Base-by-base conservation (phyloP, 2,888 invertebrate species). In the Luperina nickerlii region DNA sequence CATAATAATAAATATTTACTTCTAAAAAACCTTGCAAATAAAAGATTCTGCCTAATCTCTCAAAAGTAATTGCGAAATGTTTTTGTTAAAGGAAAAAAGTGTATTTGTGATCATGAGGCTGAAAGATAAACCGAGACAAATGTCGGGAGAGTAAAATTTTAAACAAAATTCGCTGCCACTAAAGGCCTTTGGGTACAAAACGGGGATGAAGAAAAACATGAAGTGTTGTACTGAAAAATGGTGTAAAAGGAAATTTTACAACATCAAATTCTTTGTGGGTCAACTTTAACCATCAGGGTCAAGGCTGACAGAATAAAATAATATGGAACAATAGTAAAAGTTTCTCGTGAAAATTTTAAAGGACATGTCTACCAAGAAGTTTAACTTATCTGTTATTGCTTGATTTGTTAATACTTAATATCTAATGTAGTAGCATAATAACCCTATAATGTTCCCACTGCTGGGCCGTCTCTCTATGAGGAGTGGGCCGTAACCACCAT, bases 31-130 rank as follows among this genome's bases (percentile, higher is more conserved):
- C 45, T 18, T 13, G 38, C 70, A 84, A 75, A 84, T 74, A 85
- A 76, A 70, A 67, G 77, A 76, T 74, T 78, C 38, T 15, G 32
- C 24, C 67, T 78, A 81, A 88, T 87, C 76, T 81, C 24, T 71
- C 18, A 80, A 87, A 83, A 86, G 79, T 84, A 88, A 88, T 87
- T 80, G 54, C 71, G 62, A 83, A 85, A 82, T 74, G 76, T 65
- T 72, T 79, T 79, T 73, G 76, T 69, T 77, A 69, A 78, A 68
- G 45, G 70, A 74, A 87, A 73, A 86, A 75, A 72, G 77, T 76
- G 63, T 74, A 84, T 88, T 88, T 76, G 82, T 80, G 84, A 79
- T 79, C 71, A 85, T 38, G 65, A 80, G 51, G 60, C 79, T 51
- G 75, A 84, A 78, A 76, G 42, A 76, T 80, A 78, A 83, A 78